A percentile compares a stretch with the other conserved stretches of the same genome.
Evolutionary conservation across 2,113 vertebrate genomes (phyloP).

Genomic region (Mustelus asterias): DNA sequence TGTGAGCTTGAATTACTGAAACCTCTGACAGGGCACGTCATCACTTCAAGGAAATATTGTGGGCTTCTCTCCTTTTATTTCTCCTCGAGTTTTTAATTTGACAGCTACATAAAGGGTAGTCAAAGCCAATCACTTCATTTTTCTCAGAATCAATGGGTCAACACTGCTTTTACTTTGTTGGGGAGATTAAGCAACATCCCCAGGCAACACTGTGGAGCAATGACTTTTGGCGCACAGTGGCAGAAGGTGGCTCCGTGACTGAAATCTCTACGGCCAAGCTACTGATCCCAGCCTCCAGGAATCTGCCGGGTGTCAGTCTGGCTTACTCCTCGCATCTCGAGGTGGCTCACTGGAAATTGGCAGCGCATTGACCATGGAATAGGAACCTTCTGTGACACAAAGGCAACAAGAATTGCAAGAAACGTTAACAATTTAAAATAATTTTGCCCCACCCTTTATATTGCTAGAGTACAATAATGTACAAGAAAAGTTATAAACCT

Average conservation of each 20-base stretch:
- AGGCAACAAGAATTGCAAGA: background rate
- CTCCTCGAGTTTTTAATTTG: slow-evolving; percentile 42
- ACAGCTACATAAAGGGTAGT: slow-evolving; percentile 35
- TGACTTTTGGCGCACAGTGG: background rate
- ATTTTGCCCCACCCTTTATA: background rate
- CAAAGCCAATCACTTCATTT: slow-evolving; percentile 2
- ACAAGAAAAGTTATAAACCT: background rate
- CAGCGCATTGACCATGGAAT: background rate
- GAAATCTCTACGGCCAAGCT: background rate
- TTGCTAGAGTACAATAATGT: background rate
- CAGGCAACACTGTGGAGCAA: background rate
- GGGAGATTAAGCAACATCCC: background rate
- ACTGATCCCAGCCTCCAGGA: background rate
- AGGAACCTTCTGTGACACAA: background rate
- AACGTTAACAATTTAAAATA: background rate
- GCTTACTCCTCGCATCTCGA: background rate
- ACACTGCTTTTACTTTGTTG: background rate
- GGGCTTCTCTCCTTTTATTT: slow-evolving; percentile 53
- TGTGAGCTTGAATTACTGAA: slow-evolving; percentile 66
- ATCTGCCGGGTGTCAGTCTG: background rate
- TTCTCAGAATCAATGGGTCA: slow-evolving; percentile 21
- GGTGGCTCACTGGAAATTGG: background rate
- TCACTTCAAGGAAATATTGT: slow-evolving; percentile 62
- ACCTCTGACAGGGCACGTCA: slow-evolving; percentile 73
- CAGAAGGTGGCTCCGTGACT: background rate